phyloP scores from a whole-genome alignment of 2,113 vertebrate genomes.

The Phalacrocorax carbo region DNA sequence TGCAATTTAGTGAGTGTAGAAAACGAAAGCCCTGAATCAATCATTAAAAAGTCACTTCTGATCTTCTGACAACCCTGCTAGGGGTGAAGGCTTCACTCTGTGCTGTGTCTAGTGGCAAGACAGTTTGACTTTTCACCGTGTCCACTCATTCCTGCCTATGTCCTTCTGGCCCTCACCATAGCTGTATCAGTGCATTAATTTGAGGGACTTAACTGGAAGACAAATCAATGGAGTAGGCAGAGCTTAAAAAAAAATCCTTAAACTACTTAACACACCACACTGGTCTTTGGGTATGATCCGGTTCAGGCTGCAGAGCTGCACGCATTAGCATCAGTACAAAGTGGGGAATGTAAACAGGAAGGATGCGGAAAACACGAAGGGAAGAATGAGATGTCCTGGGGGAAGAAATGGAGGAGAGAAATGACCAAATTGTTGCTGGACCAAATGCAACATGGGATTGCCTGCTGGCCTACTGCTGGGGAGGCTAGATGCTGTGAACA shows the following conservation, averaged over 20 bases:
- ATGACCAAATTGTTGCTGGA: not conserved
- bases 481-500: not conserved
- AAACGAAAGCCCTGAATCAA: not conserved
- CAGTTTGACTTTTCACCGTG: not conserved
- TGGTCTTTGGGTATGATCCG: not conserved
- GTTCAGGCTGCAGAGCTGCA: not conserved
- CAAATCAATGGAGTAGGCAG: not conserved
- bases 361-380: not conserved
- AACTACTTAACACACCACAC: not conserved
- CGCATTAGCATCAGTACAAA: not conserved
- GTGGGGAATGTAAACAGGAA: not conserved
- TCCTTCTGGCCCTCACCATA: not conserved
- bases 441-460: not conserved
- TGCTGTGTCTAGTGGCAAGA: not conserved
- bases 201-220: not conserved
- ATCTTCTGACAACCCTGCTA: not conserved
- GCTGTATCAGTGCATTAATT: not conserved
- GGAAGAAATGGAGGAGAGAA: not conserved
- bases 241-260: not conserved
- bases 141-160: not conserved
- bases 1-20: not conserved
- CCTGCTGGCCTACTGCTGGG: not conserved
- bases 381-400: not conserved
- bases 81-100: not conserved
- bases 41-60: not conserved